Base-by-base conservation (phyloP, 2,797 vertebrate species). In the Etheostoma nigrum region DNA sequence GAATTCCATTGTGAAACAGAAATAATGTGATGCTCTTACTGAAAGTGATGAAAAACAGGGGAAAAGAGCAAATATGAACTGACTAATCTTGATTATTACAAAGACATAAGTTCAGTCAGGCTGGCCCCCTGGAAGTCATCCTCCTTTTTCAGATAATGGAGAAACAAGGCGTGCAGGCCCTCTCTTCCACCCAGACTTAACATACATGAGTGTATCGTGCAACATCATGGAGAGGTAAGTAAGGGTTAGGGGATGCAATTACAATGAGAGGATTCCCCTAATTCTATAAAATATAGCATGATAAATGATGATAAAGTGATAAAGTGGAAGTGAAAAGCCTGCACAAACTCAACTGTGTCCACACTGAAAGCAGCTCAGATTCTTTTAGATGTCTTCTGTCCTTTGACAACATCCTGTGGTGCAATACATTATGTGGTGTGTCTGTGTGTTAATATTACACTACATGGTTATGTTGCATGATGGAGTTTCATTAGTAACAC, bases 401-500 rank as follows among this genome's bases (percentile, higher is more conserved):
- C 59, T 77, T 65, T 1, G 15, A 67, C 62, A 66, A 58, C 78
- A 47, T 78, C 71, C 67, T 54, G 59, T 57, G 48, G 67, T 54
- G 61, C 49, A 16, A 74, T 47, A 61, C 33, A 67, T 64, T 67
- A 60, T 58, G 49, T 65, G 58, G 49, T 66, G 66, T 62, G 74
- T 53, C 27, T 63, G 77, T 74, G 78, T 79, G 57, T 72, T 74
- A 67, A 64, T 79, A 67, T 67, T 72, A 64, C 42, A 45, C 48
- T 44, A 57, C 48, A 53, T 14, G 48, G 30, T 76, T 76, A 23
- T 42, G 33, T 73, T 73, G 76, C 79, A 89, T 81, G 82, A 84
- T 87, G 84, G 74, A 79, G 68, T 74, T 83, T 85, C 49, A 51
- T 84, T 79, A 68, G 71, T 68, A 72, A 90, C 78, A 89, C 67